These are phyloP conservation scores for Lamprotornis superbus DNA, from an alignment of 2,113 vertebrate genomes.

Conservation along the genomic window DNA sequence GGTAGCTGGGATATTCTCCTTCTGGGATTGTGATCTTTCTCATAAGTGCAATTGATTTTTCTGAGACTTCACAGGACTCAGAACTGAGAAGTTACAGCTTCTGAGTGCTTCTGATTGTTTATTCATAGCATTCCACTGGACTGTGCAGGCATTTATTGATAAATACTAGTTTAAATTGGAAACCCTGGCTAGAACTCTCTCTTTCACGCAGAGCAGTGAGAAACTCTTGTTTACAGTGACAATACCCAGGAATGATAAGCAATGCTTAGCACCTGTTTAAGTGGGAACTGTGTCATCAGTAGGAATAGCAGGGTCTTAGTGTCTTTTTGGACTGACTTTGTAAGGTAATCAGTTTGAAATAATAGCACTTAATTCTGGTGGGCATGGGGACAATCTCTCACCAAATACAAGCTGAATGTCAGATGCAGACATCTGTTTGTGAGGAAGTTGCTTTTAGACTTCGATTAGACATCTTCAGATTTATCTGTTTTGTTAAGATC, in stretches of 20 bases:
- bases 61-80: conserved; percentile 13
- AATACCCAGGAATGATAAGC: neutral
- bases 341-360: neutral
- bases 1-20: conserved; percentile 4
- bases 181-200: neutral
- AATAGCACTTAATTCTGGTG: neutral
- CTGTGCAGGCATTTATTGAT: conserved; percentile 46
- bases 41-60: neutral
- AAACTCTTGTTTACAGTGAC: neutral
- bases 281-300: neutral
- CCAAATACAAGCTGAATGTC: neutral
- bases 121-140: neutral
- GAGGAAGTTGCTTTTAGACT: neutral
- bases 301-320: neutral
- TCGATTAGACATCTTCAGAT: neutral
- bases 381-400: neutral
- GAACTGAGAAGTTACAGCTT: conserved; percentile 16
- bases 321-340: neutral
- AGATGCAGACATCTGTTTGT: neutral
- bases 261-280: neutral
- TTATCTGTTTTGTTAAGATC: neutral
- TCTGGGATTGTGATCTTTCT: neutral
- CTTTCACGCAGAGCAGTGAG: neutral
- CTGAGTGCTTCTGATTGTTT: conserved; percentile 22
- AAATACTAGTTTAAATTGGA: conserved; percentile 46